A percentile compares a stretch with the other conserved stretches of the same genome.
Evolutionary conservation across 2,113 vertebrate genomes (phyloP).

Genomic region (Hypomesus transpacificus): DNA sequence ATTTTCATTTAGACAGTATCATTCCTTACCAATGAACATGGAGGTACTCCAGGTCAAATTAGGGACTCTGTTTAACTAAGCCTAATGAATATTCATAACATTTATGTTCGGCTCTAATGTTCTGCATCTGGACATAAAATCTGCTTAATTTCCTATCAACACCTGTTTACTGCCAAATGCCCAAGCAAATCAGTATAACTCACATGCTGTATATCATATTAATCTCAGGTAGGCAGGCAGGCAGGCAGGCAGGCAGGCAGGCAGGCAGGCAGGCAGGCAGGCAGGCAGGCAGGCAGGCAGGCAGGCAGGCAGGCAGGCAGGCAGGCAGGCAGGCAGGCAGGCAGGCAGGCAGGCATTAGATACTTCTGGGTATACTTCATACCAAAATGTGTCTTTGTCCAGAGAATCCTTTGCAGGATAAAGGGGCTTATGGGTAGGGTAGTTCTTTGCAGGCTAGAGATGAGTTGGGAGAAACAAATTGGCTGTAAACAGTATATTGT

Average conservation of each 20-base stretch:
- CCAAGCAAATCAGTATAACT: not conserved
- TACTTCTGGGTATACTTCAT: not conserved
- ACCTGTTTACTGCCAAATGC: not conserved
- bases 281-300: not conserved
- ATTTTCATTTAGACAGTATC: too few relatives aligned
- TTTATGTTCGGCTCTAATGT: not conserved
- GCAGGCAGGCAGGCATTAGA: not conserved
- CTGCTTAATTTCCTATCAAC: not conserved
- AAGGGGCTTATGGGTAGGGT: not conserved
- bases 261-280: not conserved
- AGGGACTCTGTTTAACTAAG: not conserved
- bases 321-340: not conserved
- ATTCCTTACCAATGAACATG: too few relatives aligned
- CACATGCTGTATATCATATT: not conserved
- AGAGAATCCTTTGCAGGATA: not conserved
- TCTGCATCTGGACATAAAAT: not conserved
- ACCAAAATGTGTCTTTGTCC: too few relatives aligned
- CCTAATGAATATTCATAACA: not conserved
- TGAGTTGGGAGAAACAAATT: not conserved
- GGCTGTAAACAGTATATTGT: slow-evolving; percentile 2
- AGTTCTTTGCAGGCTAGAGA: not conserved
- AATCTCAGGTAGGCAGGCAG: not conserved
- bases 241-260: not conserved
- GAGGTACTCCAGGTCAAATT: too few relatives aligned
- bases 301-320: not conserved